A percentile compares a stretch with the other conserved stretches of the same genome.
These are phyloP conservation scores for Mimumesa dahlbomi DNA, from an alignment of 2,888 invertebrate genomes.

Conservation along the genomic window DNA sequence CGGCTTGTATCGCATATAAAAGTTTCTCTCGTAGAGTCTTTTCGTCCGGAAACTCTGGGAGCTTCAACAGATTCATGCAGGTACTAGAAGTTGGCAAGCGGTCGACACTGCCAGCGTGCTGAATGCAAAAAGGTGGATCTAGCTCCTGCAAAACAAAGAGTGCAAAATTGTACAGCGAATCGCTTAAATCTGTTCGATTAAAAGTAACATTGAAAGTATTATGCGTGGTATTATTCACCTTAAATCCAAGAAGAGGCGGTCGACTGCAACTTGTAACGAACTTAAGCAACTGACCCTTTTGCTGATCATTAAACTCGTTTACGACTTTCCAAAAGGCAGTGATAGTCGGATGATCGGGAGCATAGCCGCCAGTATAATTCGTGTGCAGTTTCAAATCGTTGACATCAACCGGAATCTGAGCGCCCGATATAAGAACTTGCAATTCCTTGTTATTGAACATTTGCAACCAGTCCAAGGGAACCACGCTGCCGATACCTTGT, in stretches of 20 bases:
- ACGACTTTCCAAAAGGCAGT: conserved; percentile 94
- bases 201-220: neutral
- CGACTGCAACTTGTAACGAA: conserved; percentile 99
- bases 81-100: conserved; percentile 98
- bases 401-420: conserved; percentile 95
- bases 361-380: conserved; percentile 94
- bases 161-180: too few species aligned
- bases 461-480: conserved; percentile 95
- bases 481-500: conserved; percentile 93
- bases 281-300: conserved; percentile 93
- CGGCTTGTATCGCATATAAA: conserved; percentile 95
- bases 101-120: conserved; percentile 93
- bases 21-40: conserved; percentile 90
- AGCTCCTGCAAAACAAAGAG: conserved; percentile 85
- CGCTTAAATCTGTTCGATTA: too few species aligned
- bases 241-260: conserved; percentile 97
- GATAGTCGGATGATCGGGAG: conserved; percentile 91
- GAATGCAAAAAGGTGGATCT: conserved; percentile 97
- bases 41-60: conserved; percentile 93
- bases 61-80: conserved; percentile 98
- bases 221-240: conserved; percentile 83
- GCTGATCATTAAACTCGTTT: conserved; percentile 89
- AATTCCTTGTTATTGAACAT: conserved; percentile 97
- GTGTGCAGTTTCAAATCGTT: conserved; percentile 93
- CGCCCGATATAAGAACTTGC: conserved; percentile 97